Evolutionary conservation across 1,140 invertebrate genomes (phyloP).

Genomic region (Drosophila baimaii): DNA sequence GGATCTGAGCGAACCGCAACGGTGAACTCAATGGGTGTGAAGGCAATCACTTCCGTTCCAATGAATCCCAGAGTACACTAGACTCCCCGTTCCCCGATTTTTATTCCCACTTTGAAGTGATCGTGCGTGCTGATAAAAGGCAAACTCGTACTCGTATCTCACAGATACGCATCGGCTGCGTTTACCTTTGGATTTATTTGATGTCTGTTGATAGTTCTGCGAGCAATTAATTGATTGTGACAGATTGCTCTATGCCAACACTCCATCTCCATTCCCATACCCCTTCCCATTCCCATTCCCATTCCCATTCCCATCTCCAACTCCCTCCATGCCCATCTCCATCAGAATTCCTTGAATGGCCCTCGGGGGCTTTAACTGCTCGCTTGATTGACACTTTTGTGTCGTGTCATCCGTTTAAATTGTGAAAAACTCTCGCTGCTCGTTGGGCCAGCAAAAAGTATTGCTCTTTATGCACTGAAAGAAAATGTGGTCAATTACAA

Average conservation of each 20-base stretch:
- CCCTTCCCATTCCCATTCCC: neutral
- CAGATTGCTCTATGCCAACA: slow-evolving; percentile 64
- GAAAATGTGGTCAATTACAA: neutral
- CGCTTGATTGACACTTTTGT: slow-evolving; percentile 72
- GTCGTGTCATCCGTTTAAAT: slow-evolving; percentile 78
- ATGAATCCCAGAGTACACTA: slow-evolving; percentile 37
- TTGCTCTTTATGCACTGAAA: slow-evolving; percentile 7
- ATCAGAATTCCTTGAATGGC: slow-evolving; percentile 42
- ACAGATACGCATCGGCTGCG: slow-evolving; percentile 54
- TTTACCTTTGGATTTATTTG: slow-evolving; percentile 53
- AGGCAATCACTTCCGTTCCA: slow-evolving; percentile 80
- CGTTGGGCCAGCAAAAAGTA: slow-evolving; percentile 45
- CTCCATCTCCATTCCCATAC: slow-evolving; percentile 15
- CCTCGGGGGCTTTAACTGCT: slow-evolving; percentile 19
- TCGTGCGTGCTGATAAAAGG: slow-evolving; percentile 79
- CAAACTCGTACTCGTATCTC: slow-evolving; percentile 62
- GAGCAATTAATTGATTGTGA: slow-evolving; percentile 81
- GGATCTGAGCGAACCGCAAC: slow-evolving; percentile 44
- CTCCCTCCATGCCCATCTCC: slow-evolving; percentile 14
- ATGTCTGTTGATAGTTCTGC: slow-evolving; percentile 68
- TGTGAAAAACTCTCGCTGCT: slow-evolving; percentile 57
- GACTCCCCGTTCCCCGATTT: neutral
- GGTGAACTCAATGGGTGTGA: slow-evolving; percentile 65
- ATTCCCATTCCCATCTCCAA: slow-evolving; percentile 1
- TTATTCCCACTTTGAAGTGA: slow-evolving; percentile 70